Base-by-base conservation (phyloP, 2,113 vertebrate genomes). In the Megaptera novaeangliae region DNA sequence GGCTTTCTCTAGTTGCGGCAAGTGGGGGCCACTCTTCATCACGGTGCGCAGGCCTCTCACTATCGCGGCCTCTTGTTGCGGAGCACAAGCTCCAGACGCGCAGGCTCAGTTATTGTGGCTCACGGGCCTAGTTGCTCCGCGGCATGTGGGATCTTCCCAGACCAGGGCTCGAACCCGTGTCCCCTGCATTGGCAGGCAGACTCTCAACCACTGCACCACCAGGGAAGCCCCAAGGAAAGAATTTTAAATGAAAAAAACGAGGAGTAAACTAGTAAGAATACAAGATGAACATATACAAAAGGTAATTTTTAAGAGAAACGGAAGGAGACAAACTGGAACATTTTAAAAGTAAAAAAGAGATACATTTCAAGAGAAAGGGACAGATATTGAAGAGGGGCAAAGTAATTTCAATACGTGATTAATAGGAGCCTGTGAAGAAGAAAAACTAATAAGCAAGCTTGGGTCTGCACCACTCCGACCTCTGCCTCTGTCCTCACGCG, bases 311-410 rank as follows among this genome's bases (percentile, higher is more conserved):
- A 68, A 91, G 39, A 89, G 59, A 92, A 82, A 63, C 13, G 63
- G 2, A 72, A 66, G 6, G 31, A 46, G 1, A 31, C 85, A 91
- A 71, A 25, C 8, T 5, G 4, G 52, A 86, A 75, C n/a, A 1
- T 11, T 74, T 75, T 68, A 6, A 72, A 85, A 81, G 72, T 21
- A n/a, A 57, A 88, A 20, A 52, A 57, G 6, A 77, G 4, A 10
- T 34, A 59, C 46, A 74, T 34, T 74, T 95, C 52, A 81, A 49
- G 66, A 96, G 72, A 83, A 91, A 94, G n/a, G 78, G 55, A 57
- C 39, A 29, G 4, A 41, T 75, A 25, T 18, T 64, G 29, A 52
- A 81, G 52, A 59, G 69, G 85, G 39, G 29, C 83, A 23, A 12
- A 52, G 41, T 31, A 21, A 46, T 68, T 46, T 78, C 46, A 78